phyloP scores from a whole-genome alignment of 2,888 invertebrate genomes.

The Myopa tessellatipennis region DNA sequence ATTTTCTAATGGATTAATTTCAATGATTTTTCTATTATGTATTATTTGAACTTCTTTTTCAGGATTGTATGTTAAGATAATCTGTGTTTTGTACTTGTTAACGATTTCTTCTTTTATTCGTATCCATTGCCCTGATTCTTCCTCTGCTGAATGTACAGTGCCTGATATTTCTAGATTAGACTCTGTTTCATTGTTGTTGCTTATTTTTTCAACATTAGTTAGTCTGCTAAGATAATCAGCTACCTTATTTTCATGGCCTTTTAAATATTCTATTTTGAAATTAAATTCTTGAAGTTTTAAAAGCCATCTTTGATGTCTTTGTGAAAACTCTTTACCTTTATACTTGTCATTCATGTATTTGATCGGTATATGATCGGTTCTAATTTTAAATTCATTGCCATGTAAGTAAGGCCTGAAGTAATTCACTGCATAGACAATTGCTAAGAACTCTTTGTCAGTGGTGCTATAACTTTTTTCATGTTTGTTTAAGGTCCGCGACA shows the following conservation, averaged over 20 bases:
- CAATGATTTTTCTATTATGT: constrained; percentile 40
- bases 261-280: constrained; percentile 19
- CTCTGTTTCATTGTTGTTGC: not conserved
- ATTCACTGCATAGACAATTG: constrained; percentile 15
- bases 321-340: constrained; percentile 3
- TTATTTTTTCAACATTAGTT: not conserved
- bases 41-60: constrained; percentile 31
- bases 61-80: constrained; percentile 44
- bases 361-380: constrained; percentile 19
- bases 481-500: not conserved
- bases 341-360: not conserved
- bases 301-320: constrained; percentile 12
- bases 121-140: not conserved
- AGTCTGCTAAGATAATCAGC: constrained; percentile 5
- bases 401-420: constrained; percentile 20
- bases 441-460: constrained; percentile 18
- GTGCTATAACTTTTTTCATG: constrained; percentile 17
- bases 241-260: constrained; percentile 20
- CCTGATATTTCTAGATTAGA: constrained; percentile 42
- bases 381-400: constrained; percentile 21
- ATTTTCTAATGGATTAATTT: constrained; percentile 35
- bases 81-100: constrained; percentile 42
- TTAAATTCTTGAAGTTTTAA: constrained; percentile 22
- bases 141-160: constrained; percentile 9
- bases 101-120: constrained; percentile 24